These are phyloP conservation scores for Chelonia mydas DNA, from an alignment of 2,797 vertebrate genomes.

Conservation along the genomic window DNA sequence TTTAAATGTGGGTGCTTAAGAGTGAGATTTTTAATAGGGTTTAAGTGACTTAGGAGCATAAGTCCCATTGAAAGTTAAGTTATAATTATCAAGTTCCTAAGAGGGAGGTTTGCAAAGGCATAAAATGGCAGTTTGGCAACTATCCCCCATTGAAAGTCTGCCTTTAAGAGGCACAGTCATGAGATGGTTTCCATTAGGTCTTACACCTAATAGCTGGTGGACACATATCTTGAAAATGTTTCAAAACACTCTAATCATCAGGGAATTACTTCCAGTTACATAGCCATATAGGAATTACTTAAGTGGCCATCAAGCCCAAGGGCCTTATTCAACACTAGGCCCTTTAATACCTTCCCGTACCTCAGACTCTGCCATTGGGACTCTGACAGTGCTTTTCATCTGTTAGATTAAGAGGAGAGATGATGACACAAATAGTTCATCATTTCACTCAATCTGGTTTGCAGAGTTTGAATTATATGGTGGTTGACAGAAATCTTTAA, in stretches of 20 bases:
- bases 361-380: not conserved
- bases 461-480: not conserved
- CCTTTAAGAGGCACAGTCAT: not conserved
- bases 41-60: not conserved
- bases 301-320: conserved; percentile 11
- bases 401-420: not conserved
- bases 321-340: not conserved
- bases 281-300: conserved; percentile 29
- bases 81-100: not conserved
- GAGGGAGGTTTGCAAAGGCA: not conserved
- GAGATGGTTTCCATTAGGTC: conserved; percentile 1
- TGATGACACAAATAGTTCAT: not conserved
- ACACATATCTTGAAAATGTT: not conserved
- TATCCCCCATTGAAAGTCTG: not conserved
- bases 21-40: not conserved
- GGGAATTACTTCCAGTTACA: not conserved
- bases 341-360: not conserved
- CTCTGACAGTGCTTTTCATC: not conserved
- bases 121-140: not conserved
- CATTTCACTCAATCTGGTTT: not conserved
- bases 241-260: not conserved
- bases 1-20: not conserved
- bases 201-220: not conserved
- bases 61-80: not conserved
- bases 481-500: not conserved